Percentiles rank a stretch among this genome's conserved stretches.
Conservation (phyloP, 2,113 vertebrate genomes). For the Thalassarche chlororhynchos region DNA sequence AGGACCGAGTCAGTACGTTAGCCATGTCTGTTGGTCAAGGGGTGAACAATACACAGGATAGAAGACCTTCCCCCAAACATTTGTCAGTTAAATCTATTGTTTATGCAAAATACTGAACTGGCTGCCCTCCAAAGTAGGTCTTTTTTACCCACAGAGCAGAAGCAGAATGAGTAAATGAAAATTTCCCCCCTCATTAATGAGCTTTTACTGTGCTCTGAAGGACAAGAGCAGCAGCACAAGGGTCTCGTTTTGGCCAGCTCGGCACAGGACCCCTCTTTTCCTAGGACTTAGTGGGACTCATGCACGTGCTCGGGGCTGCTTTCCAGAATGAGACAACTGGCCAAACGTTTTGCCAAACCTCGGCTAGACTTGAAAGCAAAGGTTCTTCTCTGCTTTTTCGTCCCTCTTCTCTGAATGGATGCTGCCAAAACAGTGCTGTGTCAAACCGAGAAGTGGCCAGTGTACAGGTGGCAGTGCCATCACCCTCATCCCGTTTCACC, state of each 20-base stretch:
- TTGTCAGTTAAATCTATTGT: neutral
- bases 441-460: accelerated
- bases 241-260: neutral
- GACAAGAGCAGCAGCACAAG: neutral
- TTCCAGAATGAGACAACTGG: neutral
- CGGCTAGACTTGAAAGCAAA: neutral
- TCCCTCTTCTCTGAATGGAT: neutral
- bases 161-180: neutral
- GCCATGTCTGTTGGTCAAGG: neutral
- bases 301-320: accelerated
- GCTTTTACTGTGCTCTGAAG: neutral
- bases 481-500: neutral
- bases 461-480: neutral
- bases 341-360: neutral
- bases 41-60: neutral
- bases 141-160: neutral
- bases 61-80: neutral
- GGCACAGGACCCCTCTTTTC: neutral
- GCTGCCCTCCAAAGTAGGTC: neutral
- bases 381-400: neutral
- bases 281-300: neutral
- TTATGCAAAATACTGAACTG: neutral
- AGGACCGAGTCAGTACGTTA: neutral
- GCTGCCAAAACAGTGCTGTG: neutral
- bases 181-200: neutral